Evolutionary conservation across 2,797 vertebrate genomes (phyloP).

Genomic region (Sebastes jordani): DNA sequence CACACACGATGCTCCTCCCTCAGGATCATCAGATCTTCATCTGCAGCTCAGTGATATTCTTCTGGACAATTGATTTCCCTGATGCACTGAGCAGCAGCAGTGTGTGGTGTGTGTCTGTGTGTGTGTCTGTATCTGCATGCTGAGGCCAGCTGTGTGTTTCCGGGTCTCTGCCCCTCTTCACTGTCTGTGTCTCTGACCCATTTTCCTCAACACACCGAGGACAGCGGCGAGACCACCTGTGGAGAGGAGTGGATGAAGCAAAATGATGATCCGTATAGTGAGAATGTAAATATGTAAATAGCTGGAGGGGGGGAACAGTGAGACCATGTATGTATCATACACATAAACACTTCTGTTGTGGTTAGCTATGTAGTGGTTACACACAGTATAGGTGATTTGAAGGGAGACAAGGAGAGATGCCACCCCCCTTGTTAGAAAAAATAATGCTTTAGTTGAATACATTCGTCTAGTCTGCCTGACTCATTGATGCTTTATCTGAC

Average conservation of each 20-base stretch:
- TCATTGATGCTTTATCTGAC: too few relatives aligned
- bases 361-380: neutral
- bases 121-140: slow-evolving; percentile 15
- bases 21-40: slow-evolving; percentile 44
- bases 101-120: neutral
- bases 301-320: neutral
- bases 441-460: too few relatives aligned
- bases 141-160: slow-evolving; percentile 51
- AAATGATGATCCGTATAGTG: neutral
- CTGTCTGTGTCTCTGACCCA: slow-evolving; percentile 60
- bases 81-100: slow-evolving; percentile 12
- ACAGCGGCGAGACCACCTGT: slow-evolving; percentile 24
- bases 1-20: neutral
- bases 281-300: neutral
- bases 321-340: neutral
- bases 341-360: neutral
- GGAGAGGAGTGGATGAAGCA: slow-evolving; percentile 8
- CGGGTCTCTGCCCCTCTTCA: slow-evolving; percentile 29
- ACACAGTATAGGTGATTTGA: too few relatives aligned
- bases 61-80: slow-evolving; percentile 58
- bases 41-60: slow-evolving; percentile 44
- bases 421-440: too few relatives aligned
- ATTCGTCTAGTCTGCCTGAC: too few relatives aligned
- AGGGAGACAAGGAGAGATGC: too few relatives aligned
- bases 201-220: slow-evolving; percentile 38